Evolutionary conservation across 2,797 vertebrate species (phyloP).

Genomic region (Xiphophorus birchmanni): DNA sequence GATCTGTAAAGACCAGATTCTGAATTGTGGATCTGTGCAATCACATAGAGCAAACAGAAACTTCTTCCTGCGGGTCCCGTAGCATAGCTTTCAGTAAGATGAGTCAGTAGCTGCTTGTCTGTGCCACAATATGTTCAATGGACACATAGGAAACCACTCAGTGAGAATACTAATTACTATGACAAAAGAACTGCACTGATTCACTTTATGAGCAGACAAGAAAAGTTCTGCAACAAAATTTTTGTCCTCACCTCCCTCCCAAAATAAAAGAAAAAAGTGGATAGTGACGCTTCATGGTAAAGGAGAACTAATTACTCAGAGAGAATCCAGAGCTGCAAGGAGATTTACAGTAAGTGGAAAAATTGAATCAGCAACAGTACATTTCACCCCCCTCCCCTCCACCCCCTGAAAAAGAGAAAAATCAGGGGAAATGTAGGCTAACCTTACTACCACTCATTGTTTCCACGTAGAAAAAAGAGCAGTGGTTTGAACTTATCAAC

Average conservation of each 20-base stretch:
- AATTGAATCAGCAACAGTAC: slow-evolving; percentile 72
- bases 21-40: slow-evolving; percentile 22
- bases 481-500: slow-evolving; percentile 54
- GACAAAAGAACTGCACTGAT: background rate
- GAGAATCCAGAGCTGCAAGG: slow-evolving; percentile 43
- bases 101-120: slow-evolving; percentile 3
- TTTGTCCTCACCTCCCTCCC: background rate
- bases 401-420: background rate
- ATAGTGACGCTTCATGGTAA: background rate
- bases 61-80: slow-evolving; percentile 7
- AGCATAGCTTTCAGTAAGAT: background rate
- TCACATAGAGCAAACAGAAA: slow-evolving; percentile 24
- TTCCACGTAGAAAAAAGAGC: slow-evolving; percentile 76
- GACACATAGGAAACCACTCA: background rate
- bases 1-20: slow-evolving; percentile 24
- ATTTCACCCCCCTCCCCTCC: slow-evolving; percentile 31
- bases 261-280: background rate
- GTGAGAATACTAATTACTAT: background rate
- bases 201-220: slow-evolving; percentile 9
- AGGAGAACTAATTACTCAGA: slow-evolving; percentile 61
- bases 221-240: slow-evolving; percentile 10
- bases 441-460: slow-evolving; percentile 69
- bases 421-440: slow-evolving; percentile 74
- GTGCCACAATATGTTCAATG: background rate
- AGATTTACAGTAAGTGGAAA: slow-evolving; percentile 77